Conservation (phyloP, 2,113 vertebrate genomes). For the Myocastor coypus region DNA sequence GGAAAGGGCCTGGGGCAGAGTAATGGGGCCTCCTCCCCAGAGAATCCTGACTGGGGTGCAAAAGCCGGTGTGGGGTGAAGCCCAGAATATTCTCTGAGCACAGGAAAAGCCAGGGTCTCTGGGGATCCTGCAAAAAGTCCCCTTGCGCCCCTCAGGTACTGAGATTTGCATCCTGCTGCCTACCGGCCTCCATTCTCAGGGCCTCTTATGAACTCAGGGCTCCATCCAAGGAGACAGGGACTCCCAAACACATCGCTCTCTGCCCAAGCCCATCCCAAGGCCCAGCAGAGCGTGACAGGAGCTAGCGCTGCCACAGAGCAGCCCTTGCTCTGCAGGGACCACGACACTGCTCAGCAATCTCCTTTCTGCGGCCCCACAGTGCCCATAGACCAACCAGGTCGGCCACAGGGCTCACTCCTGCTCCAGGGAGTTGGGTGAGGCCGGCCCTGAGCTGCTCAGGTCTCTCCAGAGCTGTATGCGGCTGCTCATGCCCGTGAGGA, state of each 20-base stretch:
- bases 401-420: background rate
- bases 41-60: background rate
- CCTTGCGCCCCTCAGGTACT: background rate
- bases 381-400: background rate
- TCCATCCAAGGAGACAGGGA: background rate
- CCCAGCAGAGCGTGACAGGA: background rate
- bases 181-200: background rate
- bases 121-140: background rate
- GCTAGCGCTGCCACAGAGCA: background rate
- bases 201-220: background rate
- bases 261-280: background rate
- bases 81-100: background rate
- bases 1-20: background rate
- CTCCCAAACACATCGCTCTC: background rate
- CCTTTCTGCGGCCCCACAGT: background rate
- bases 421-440: background rate
- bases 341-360: background rate
- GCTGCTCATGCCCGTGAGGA: background rate
- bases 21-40: background rate
- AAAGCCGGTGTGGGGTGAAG: background rate
- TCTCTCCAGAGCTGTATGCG: background rate
- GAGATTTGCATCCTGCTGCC: background rate
- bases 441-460: rapidly evolving
- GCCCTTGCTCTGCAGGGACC: background rate
- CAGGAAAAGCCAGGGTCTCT: background rate